These are phyloP conservation scores for Balanococcus diminutus DNA, from an alignment of 2,888 invertebrate genomes.

Conservation along the genomic window DNA sequence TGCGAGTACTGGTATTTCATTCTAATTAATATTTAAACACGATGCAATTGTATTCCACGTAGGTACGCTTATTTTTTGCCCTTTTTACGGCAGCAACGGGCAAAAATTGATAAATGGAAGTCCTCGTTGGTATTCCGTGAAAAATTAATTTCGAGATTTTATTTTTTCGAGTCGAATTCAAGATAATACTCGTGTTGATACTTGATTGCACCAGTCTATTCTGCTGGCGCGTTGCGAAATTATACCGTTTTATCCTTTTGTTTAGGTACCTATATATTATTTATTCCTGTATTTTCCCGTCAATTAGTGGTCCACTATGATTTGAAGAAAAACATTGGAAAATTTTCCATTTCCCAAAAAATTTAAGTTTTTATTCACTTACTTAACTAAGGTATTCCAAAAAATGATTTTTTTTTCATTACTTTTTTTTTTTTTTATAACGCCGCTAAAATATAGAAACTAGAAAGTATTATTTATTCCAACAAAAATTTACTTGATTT, in stretches of 20 bases:
- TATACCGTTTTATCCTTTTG: slow-evolving; percentile 2
- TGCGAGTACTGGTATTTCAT: not conserved
- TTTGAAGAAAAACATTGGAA: slow-evolving; percentile 32
- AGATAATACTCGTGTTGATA: not conserved
- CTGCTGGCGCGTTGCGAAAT: not conserved
- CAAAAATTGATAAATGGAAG: not conserved
- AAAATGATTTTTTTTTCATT: too few species aligned
- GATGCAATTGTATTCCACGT: not conserved
- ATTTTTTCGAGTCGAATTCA: not conserved
- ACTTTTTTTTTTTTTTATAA: too few species aligned
- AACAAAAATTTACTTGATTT: too few species aligned
- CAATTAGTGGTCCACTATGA: slow-evolving; percentile 40
- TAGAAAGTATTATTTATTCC: too few species aligned
- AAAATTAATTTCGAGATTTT: not conserved
- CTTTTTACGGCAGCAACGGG: too few species aligned
- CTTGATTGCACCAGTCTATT: not conserved
- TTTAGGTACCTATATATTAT: too few species aligned
- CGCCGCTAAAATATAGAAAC: too few species aligned
- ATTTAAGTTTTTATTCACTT: too few species aligned
- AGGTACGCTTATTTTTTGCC: not conserved
- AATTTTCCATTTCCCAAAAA: slow-evolving; percentile 47
- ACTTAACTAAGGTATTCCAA: too few species aligned
- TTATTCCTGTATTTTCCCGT: slow-evolving; percentile 40
- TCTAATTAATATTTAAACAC: not conserved
- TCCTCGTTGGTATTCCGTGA: not conserved